Evolutionary conservation across 2,888 invertebrate genomes (phyloP).

Genomic region (Sisyra nigra): DNA sequence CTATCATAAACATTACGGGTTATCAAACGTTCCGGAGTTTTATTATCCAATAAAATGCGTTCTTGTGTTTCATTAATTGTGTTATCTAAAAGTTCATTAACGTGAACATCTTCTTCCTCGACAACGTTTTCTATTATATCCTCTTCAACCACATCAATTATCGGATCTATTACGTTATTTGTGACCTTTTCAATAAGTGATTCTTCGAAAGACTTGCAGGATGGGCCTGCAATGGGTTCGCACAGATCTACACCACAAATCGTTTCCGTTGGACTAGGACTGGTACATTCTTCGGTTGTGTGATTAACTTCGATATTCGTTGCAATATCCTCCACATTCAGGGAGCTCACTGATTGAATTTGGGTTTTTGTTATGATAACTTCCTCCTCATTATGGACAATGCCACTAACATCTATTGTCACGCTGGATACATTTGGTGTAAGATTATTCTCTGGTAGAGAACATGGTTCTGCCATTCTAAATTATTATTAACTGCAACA

Average conservation of each 20-base stretch:
- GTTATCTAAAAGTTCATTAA: slow-evolving; percentile 6
- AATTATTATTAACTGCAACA: slow-evolving; percentile 13
- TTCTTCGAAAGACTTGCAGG: neutral
- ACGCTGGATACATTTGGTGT: slow-evolving; percentile 12
- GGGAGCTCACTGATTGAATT: no score
- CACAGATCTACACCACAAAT: slow-evolving; percentile 19
- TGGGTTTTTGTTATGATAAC: no score
- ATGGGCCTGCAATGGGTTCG: slow-evolving; percentile 5
- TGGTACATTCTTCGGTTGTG: slow-evolving; percentile 26
- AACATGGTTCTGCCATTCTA: slow-evolving; percentile 31
- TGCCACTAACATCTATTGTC: neutral
- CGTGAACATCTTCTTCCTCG: neutral
- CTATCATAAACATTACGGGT: slow-evolving; percentile 1
- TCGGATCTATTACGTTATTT: neutral
- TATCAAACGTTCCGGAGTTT: slow-evolving; percentile 6
- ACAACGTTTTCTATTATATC: neutral
- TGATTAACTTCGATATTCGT: slow-evolving; percentile 20
- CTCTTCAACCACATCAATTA: neutral
- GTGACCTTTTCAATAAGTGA: no score
- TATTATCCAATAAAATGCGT: slow-evolving; percentile 6
- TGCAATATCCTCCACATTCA: slow-evolving; percentile 11
- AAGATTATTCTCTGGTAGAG: slow-evolving; percentile 20
- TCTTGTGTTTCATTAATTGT: slow-evolving; percentile 7
- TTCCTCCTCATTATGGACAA: no score
- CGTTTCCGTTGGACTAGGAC: slow-evolving; percentile 27